Evolutionary conservation across 2,113 vertebrate genomes (phyloP), one percentile per base, ranked within the genome.

Genomic region (Salminus brasiliensis): DNA sequence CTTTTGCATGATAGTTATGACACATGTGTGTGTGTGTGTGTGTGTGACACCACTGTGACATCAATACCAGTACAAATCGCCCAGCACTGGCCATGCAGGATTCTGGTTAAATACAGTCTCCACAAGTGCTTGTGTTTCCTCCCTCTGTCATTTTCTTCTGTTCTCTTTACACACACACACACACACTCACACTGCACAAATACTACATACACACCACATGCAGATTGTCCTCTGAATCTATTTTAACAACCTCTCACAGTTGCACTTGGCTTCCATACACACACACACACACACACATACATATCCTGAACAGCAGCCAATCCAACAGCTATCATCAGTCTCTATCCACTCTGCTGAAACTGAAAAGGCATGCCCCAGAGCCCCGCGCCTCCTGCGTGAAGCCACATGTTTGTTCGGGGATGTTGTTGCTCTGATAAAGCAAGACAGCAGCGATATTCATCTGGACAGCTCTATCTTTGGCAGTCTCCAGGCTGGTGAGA

Each of bases 391-490:
- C 41, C 55, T 11, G 53, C 47, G 3, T 52, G 36, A 81, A 75
- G 65, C 65, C 78, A 60, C 41, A 67, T 80, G 34, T 80, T 74
- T 70, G 66, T 65, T 25, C 6, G 55, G 57, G 45, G 80, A 65
- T 76, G 39, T 57, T 75, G 72, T 60, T 73, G 65, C 27, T 25
- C 62, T 52, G 69, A 83, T 80, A 74, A 81, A 74, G 36, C 63
- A 45, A 76, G 65, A 66, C 30, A 77, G 71, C 47, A 36, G n/a
- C 55, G 63, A 62, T 65, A 65, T 66, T 69, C 43, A 74, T 81
- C 77, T 67, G 59, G 69, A 84, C 5, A 10, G 13, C 74, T 65
- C 65, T 84, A 78, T 78, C 29, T 75, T 75, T 81, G 79, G 70
- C 47, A 30, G 41, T 63, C 59, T 49, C 21, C 21, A 32, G 47